Conservation (phyloP, 2,113 vertebrate genomes). For the Atherinomorus stipes region DNA sequence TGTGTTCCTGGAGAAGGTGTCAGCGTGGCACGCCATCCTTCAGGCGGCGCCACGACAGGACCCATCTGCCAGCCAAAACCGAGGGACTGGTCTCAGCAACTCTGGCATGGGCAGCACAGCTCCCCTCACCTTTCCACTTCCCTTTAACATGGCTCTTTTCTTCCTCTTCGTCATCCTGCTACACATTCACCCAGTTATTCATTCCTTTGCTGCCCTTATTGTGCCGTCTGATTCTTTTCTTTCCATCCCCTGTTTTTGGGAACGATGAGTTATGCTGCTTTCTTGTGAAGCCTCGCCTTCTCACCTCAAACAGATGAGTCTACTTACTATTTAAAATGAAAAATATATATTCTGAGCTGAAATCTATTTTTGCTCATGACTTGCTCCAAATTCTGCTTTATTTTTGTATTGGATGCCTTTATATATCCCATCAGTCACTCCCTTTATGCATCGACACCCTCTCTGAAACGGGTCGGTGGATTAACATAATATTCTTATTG, state of each 20-base stretch:
- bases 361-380: constrained; percentile 55
- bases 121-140: constrained; percentile 33
- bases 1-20: constrained; percentile 16
- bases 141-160: constrained; percentile 35
- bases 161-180: constrained; percentile 25
- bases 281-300: constrained; percentile 28
- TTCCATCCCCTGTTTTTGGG: constrained; percentile 7
- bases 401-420: constrained; percentile 29
- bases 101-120: constrained; percentile 46
- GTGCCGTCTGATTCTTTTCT: not conserved
- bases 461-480: constrained; percentile 44
- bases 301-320: constrained; percentile 51
- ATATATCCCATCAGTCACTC: constrained; percentile 32
- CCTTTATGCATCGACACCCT: constrained; percentile 14
- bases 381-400: constrained; percentile 37
- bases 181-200: constrained; percentile 18
- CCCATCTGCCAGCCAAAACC: constrained; percentile 81
- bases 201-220: constrained; percentile 29
- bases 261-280: constrained; percentile 7
- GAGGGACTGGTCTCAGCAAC: constrained; percentile 41
- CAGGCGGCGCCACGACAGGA: constrained; percentile 79
- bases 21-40: constrained; percentile 72
- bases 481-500: constrained; percentile 30
- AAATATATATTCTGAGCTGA: not conserved
- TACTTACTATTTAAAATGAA: constrained; percentile 29